Percentiles rank a stretch among this genome's conserved stretches.
Conservation (phyloP, 2,797 vertebrate genomes). For the Acanthis flammea region DNA sequence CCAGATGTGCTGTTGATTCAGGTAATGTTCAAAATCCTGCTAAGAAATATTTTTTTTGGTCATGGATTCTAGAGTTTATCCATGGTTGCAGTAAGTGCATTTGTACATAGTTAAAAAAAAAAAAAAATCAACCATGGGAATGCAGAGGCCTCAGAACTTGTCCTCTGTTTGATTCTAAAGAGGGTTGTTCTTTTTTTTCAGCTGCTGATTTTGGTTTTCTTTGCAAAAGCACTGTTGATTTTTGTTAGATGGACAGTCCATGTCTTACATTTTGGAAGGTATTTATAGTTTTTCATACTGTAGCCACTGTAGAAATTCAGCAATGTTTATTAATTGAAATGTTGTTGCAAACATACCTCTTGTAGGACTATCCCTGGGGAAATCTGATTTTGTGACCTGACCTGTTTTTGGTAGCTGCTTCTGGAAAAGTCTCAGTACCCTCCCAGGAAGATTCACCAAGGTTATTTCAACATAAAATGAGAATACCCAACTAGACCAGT, state of each 20-base stretch:
- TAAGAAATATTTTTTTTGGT: neutral
- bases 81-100: neutral
- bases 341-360: neutral
- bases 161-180: neutral
- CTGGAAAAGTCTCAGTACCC: neutral
- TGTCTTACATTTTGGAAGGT: neutral
- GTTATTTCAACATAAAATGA: neutral
- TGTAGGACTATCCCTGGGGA: neutral
- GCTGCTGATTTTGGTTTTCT: neutral
- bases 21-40: slow-evolving; percentile 57
- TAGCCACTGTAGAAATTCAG: neutral
- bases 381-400: neutral
- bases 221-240: neutral
- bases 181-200: neutral
- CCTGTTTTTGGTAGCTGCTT: neutral
- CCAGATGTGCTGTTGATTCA: slow-evolving; percentile 69
- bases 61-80: slow-evolving; percentile 21
- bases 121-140: neutral
- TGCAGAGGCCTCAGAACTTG: neutral
- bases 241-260: neutral
- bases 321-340: neutral
- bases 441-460: neutral
- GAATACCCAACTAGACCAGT: neutral
- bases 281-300: neutral
- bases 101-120: neutral